phyloP scores from a whole-genome alignment of 2,888 invertebrate genomes.

The Liodrosophila aerea region DNA sequence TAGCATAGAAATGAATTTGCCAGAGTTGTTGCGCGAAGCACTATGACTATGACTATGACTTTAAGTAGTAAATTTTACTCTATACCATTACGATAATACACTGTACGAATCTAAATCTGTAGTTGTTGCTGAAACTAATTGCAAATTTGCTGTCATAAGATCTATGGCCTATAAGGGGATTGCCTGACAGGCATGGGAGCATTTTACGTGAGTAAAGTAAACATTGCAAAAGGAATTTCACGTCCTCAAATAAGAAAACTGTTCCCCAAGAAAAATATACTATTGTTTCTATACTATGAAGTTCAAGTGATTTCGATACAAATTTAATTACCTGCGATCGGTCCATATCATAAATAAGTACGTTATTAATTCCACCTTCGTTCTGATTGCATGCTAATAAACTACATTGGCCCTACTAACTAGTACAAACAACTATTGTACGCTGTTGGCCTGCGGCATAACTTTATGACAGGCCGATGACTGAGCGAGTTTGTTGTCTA shows the following conservation, averaged over 20 bases:
- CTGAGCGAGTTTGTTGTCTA: conserved; percentile 71
- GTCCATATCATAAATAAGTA: not conserved
- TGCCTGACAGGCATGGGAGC: conserved; percentile 2
- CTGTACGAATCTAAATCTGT: not conserved
- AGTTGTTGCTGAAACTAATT: not conserved
- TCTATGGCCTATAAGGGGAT: too few species aligned
- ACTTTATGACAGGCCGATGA: conserved; percentile 65
- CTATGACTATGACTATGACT: conserved; percentile 1
- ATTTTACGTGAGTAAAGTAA: too few species aligned
- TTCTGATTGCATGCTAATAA: conserved; percentile 11
- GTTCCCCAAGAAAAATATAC: too few species aligned
- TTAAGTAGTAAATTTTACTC: not conserved
- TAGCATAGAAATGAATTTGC: conserved; percentile 79
- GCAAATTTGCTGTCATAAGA: too few species aligned
- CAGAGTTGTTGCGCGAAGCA: conserved; percentile 51
- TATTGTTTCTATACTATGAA: too few species aligned
- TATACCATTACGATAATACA: too few species aligned
- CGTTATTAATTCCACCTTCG: conserved; percentile 17
- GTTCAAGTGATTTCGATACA: not conserved
- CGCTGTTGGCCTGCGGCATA: conserved; percentile 17
- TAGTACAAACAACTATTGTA: not conserved
- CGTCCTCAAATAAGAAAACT: too few species aligned
- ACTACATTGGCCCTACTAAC: conserved; percentile 4
- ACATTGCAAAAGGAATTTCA: too few species aligned
- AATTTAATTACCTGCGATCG: not conserved